Evolutionary conservation across 2,888 invertebrate species (phyloP).

Genomic region (Nezara viridula): DNA sequence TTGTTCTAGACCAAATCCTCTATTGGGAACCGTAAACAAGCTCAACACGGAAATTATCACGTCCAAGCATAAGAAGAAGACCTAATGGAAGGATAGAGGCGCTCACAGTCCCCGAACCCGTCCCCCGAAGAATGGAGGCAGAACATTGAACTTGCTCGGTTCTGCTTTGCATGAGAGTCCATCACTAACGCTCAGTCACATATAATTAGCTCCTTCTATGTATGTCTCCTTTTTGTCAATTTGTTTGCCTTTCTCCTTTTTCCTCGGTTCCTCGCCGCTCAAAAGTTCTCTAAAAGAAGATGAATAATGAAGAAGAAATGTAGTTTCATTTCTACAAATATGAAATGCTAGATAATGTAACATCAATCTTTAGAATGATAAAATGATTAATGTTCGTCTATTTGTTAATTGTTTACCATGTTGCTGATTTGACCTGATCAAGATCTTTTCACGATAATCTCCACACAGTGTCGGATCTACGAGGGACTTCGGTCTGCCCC

Average conservation of each 20-base stretch:
- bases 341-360: not conserved
- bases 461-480: no score
- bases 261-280: not conserved
- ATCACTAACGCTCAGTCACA: constrained; percentile 12
- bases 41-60: not conserved
- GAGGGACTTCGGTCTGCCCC: no score
- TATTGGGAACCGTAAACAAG: not conserved
- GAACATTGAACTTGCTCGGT: constrained; percentile 1
- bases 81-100: not conserved
- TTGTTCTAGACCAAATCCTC: no score
- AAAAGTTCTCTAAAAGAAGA: not conserved
- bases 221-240: constrained; percentile 23
- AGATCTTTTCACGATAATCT: no score
- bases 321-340: not conserved
- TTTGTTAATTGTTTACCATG: no score
- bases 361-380: no score
- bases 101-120: not conserved
- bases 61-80: not conserved
- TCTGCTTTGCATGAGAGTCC: constrained; percentile 52
- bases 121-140: not conserved
- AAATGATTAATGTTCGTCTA: no score
- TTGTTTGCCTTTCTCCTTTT: constrained; percentile 11
- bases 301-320: not conserved
- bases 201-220: constrained; percentile 43
- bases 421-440: no score